A percentile compares a stretch with the other conserved stretches of the same genome.
These are phyloP conservation scores for Melanerpes formicivorus DNA, from an alignment of 2,113 vertebrate genomes.

Conservation along the genomic window DNA sequence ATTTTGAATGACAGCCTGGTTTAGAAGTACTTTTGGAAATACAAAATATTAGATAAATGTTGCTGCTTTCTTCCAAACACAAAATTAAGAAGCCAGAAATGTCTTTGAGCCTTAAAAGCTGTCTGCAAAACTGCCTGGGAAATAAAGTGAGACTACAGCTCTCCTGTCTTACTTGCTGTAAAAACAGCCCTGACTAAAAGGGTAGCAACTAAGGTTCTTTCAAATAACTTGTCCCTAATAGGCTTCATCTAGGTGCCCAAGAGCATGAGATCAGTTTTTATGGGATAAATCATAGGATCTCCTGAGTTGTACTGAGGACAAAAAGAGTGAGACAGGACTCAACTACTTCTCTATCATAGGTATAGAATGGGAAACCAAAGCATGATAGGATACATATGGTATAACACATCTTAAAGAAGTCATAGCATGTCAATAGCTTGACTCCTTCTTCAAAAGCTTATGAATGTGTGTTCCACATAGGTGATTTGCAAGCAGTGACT, in stretches of 20 bases:
- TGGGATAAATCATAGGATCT: background rate
- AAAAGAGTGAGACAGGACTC: background rate
- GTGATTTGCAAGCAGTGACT: background rate
- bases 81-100: background rate
- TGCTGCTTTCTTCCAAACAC: background rate
- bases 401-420: background rate
- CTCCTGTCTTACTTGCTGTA: background rate
- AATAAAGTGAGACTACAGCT: background rate
- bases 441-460: background rate
- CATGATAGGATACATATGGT: background rate
- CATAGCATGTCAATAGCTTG: background rate
- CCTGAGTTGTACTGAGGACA: background rate
- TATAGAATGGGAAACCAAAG: background rate
- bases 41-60: background rate
- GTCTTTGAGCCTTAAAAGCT: conserved; percentile 11
- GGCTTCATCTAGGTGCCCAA: background rate
- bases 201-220: background rate
- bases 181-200: background rate
- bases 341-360: background rate
- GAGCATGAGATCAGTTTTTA: background rate
- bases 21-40: background rate
- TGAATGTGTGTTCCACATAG: background rate
- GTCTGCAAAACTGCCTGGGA: background rate
- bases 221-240: background rate
- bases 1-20: background rate